A percentile compares a stretch with the other conserved stretches of the same genome.
Conservation (phyloP, 2,113 vertebrate species). For the Campylomormyrus numenius region DNA sequence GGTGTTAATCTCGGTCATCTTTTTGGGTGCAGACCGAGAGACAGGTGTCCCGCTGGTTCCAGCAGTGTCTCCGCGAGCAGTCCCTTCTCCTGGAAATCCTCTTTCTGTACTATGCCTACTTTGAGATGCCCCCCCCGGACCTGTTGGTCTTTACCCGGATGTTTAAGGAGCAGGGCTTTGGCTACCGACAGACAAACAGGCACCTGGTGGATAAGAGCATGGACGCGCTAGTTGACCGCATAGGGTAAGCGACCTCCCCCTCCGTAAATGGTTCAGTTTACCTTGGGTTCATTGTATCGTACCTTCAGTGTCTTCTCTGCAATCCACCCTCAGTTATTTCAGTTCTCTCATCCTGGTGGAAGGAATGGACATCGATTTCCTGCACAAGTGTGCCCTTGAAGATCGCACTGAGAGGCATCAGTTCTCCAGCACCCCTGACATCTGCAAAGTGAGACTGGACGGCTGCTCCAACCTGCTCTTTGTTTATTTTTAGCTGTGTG, state of each 20-base stretch:
- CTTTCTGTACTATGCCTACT: slow-evolving; percentile 94
- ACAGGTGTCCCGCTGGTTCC: slow-evolving; percentile 89
- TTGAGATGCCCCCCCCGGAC: slow-evolving; percentile 82
- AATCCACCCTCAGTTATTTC: slow-evolving; percentile 69
- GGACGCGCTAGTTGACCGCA: slow-evolving; percentile 83
- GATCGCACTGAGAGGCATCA: slow-evolving; percentile 84
- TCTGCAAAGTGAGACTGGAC: slow-evolving; percentile 71
- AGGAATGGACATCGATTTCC: slow-evolving; percentile 92
- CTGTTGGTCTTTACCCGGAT: slow-evolving; percentile 76
- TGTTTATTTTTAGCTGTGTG: not conserved
- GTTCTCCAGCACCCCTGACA: slow-evolving; percentile 60
- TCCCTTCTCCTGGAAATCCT: slow-evolving; percentile 90
- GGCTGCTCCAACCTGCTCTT: not conserved
- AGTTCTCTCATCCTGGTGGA: slow-evolving; percentile 90
- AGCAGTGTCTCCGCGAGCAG: slow-evolving; percentile 90
- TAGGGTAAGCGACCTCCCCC: slow-evolving; percentile 65
- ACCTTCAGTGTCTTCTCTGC: not conserved
- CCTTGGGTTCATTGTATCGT: not conserved
- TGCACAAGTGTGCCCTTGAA: slow-evolving; percentile 86
- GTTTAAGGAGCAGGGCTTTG: slow-evolving; percentile 94
- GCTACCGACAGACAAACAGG: slow-evolving; percentile 84
- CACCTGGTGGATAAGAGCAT: slow-evolving; percentile 89
- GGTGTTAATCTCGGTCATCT: not conserved
- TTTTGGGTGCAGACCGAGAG: slow-evolving; percentile 73
- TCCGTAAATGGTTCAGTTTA: not conserved